Evolutionary conservation across 2,888 invertebrate species (phyloP), one percentile per base, ranked within the genome.

Genomic region (Polia nebulosa): DNA sequence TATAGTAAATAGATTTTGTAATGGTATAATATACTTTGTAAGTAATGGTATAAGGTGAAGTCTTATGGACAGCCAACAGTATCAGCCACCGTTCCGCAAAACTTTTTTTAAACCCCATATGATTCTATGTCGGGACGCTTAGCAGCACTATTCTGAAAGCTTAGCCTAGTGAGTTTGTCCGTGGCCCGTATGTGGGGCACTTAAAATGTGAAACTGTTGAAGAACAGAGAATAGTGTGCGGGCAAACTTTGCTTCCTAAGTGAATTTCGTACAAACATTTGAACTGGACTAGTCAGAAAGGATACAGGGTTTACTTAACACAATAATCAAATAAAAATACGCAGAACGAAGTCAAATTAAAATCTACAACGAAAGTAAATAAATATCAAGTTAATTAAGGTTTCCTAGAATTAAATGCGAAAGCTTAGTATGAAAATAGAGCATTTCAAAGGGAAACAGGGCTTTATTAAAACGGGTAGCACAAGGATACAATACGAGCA

Each of bases 151-250:
- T 78, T 81, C 71, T 66, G 61, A 83, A 85, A 78, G 82, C 75
- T 81, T 77, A 63, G 62, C 73, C 73, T 61, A 73, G 68, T 58
- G 68, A 82, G 82, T 83, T 83, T 73, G 80, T 72, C 82, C 78
- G 85, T 81, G 76, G 82, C 79, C 83, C 83, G 79, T 83, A 90
- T 89, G 85, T 86, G 83, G 85, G 84, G 83, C 85, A 89, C 89
- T 89, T 87, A 86, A 84, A 82, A 85, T 84, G 80, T 82, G 84
- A 84, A 87, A 85, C 88, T 80, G 78, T 73, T 81, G 81, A 80
- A 82, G 76, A 81, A 85, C 73, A 65, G 80, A 78, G 77, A 80
- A 71, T 51, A 71, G 72, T 75, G 66, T 67, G 81, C 73, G 65
- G 67, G 78, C 77, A 80, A 84, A 87, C 80, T 86, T 85, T 44